A percentile compares a stretch with the other conserved stretches of the same genome.
Conservation (phyloP, 2,888 invertebrate species). For the Cecidostiba fungosa region DNA sequence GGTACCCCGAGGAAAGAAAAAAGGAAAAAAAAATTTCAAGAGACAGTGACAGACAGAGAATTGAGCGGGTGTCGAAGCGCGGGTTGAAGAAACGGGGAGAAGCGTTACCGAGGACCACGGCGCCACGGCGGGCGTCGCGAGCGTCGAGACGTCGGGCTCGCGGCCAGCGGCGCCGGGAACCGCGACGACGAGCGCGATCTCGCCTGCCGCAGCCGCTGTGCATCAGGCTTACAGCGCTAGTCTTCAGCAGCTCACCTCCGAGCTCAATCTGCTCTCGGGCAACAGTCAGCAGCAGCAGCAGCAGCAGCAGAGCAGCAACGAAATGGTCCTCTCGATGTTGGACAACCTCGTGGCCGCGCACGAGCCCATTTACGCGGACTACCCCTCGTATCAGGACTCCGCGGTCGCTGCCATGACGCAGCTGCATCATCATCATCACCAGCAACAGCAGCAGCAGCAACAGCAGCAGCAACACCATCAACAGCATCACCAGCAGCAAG, state of each 20-base stretch:
- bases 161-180: conserved; percentile 76
- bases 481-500: conserved; percentile 70
- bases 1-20: too few species aligned
- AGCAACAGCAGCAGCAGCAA: conserved; percentile 41
- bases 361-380: conserved; percentile 88
- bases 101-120: conserved; percentile 64
- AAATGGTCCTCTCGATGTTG: conserved; percentile 89
- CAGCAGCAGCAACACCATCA: conserved; percentile 69
- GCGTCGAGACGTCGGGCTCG: conserved; percentile 79
- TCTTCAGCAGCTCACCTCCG: conserved; percentile 34
- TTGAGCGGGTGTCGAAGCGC: not conserved
- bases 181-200: conserved; percentile 65
- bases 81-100: conserved; percentile 28
- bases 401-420: conserved; percentile 46
- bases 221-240: conserved; percentile 17
- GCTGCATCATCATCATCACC: conserved; percentile 62
- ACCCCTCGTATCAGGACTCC: conserved; percentile 79
- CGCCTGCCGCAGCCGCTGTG: conserved; percentile 28
- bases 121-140: conserved; percentile 79
- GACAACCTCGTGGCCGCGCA: conserved; percentile 84
- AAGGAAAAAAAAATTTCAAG: too few species aligned
- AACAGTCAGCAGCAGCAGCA: conserved; percentile 58
- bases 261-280: conserved; percentile 49
- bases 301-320: conserved; percentile 77
- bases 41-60: too few species aligned